Evolutionary conservation across 2,797 vertebrate species (phyloP), one percentile per base, ranked within the genome.

Genomic region (Danio tinwini): DNA sequence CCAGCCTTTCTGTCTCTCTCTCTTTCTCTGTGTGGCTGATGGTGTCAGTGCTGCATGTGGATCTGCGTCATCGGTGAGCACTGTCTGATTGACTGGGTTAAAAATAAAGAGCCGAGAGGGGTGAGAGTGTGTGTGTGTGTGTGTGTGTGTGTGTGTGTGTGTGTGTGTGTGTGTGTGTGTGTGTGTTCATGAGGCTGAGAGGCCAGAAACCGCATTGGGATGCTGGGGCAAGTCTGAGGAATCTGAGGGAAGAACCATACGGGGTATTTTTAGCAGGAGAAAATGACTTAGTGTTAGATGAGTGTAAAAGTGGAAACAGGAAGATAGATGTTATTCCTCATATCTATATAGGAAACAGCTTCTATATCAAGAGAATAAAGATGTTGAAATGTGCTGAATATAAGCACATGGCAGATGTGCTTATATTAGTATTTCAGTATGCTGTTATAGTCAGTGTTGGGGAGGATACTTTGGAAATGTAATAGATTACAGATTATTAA

Each of bases 31-130:
- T 58, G 47, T 76, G 56, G 53, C 82, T 84, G 77, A 88, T 83
- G 67, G 86, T 86, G 88, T 90, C 86, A 19, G 76, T 76, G 56
- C 90, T 90, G 84, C 88, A 88, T 55, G 83, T 82, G 86, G 84
- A 90, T 91, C 85, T 94, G 92, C 92, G 93, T 94, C 93, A 94
- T 73, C 58, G 42, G 75, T 90, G 91, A 92, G 91, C 86, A 86
- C 87, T 74, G 88, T 84, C 82, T 88, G 85, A 87, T 86, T 87
- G 89, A 88, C 85, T 89, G 87, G 91, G 92, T 88, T 93, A 93
- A 93, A 94, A 94, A 94, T 94, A 94, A 84, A 85, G 77, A 82
- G 40, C 65, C 74, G 64, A 65, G 58, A 77, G 39, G 50, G 62
- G 52, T 82, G 75, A 64, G 69, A 19, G 49, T 74, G 13, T 39